These are phyloP conservation scores for Dipodomys merriami DNA, from an alignment of 2,113 vertebrate genomes.

Conservation along the genomic window DNA sequence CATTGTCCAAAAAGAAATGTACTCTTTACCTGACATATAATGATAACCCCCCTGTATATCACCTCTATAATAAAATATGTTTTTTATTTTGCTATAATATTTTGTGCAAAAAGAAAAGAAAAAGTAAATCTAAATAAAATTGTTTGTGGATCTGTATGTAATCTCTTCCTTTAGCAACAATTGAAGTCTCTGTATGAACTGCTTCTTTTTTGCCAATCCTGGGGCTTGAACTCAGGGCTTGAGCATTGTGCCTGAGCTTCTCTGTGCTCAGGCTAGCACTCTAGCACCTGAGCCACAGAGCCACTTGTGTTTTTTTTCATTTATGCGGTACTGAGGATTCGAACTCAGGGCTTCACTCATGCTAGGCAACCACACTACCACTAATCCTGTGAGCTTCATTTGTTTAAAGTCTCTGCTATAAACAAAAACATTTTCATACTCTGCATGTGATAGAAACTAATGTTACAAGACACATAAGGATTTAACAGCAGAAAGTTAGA, in stretches of 20 bases:
- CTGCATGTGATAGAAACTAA: background rate
- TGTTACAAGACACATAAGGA: background rate
- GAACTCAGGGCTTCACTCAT: too few species aligned
- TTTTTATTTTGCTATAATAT: background rate
- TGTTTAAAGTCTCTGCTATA: background rate
- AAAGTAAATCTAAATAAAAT: conserved; percentile 22
- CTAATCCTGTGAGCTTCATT: background rate
- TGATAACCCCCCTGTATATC: too few species aligned
- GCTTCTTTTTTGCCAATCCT: too few species aligned
- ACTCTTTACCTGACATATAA: too few species aligned
- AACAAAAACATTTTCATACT: background rate
- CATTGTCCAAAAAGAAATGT: too few species aligned
- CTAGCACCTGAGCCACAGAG: too few species aligned
- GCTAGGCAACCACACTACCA: too few species aligned
- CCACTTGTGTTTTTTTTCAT: too few species aligned
- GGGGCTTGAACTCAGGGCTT: too few species aligned
- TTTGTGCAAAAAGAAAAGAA: background rate
- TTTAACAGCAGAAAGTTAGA: background rate
- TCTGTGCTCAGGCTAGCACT: too few species aligned
- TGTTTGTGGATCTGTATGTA: background rate
- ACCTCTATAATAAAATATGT: background rate
- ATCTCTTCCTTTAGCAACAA: background rate
- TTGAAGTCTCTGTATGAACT: background rate
- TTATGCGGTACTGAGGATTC: too few species aligned
- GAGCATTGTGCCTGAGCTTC: too few species aligned